Conservation (phyloP, 2,797 vertebrate species). For the Perodicticus potto region DNA sequence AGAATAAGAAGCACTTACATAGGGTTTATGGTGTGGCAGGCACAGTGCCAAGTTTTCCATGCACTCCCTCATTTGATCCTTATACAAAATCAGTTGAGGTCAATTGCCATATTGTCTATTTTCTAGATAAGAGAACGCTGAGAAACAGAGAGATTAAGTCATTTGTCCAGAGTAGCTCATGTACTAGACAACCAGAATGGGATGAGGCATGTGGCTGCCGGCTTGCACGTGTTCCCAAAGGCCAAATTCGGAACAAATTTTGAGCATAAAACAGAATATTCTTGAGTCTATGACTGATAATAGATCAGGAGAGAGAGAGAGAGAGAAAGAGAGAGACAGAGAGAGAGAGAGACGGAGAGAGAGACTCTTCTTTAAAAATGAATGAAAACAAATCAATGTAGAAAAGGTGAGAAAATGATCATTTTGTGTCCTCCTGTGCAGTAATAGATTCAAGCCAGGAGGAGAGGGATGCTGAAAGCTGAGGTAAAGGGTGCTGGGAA, state of each 20-base stretch:
- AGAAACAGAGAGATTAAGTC: conserved; percentile 18
- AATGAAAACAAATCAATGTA: background rate
- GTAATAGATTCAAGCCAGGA: background rate
- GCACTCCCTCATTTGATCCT: background rate
- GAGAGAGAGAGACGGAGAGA: background rate
- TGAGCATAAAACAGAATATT: background rate
- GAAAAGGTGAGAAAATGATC: background rate
- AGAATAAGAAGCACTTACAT: background rate
- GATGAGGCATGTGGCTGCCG: background rate
- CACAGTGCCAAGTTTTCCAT: background rate
- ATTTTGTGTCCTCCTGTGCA: background rate
- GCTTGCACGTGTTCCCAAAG: background rate
- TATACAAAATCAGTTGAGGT: background rate
- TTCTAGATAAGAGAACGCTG: background rate
- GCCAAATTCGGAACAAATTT: background rate
- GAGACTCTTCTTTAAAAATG: background rate
- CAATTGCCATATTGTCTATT: background rate
- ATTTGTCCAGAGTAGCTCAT: background rate
- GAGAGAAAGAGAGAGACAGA: background rate
- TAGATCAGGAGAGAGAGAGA: background rate
- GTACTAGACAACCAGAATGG: background rate
- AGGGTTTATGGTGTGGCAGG: background rate
- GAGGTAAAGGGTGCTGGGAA: background rate
- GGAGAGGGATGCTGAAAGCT: background rate
- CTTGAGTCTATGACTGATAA: background rate